A percentile compares a stretch with the other conserved stretches of the same genome.
Conservation (phyloP, 2,113 vertebrate genomes). For the Trochalopteron elliotii region DNA sequence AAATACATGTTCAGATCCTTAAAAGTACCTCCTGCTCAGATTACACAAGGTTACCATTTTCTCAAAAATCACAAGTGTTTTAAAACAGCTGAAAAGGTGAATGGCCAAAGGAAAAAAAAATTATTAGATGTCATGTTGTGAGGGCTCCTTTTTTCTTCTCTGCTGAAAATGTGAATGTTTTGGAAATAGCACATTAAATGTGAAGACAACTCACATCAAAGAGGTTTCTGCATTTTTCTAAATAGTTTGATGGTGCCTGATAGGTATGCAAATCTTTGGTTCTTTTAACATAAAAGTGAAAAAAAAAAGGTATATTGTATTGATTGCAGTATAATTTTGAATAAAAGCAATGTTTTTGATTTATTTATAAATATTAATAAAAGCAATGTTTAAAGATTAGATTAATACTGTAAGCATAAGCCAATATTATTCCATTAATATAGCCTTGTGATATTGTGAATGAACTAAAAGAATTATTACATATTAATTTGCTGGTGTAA, state of each 20-base stretch:
- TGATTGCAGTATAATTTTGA: not conserved
- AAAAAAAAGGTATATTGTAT: not conserved
- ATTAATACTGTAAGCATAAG: not conserved
- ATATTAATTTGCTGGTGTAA: not conserved
- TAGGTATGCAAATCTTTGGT: not conserved
- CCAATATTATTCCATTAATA: not conserved
- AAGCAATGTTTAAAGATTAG: not conserved
- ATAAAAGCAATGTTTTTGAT: not conserved
- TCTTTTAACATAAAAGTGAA: not conserved
- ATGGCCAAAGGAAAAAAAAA: not conserved
- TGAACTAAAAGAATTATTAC: not conserved
- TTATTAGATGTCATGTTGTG: not conserved
- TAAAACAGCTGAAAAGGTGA: not conserved
- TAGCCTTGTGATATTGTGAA: not conserved
- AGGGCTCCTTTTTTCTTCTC: not conserved
- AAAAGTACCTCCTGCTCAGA: not conserved
- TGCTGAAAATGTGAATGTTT: not conserved
- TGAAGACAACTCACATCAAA: not conserved
- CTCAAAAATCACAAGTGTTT: conserved; percentile 10
- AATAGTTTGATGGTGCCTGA: not conserved
- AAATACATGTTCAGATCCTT: conserved; percentile 3
- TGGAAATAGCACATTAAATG: not conserved
- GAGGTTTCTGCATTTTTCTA: not conserved
- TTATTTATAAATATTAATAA: too few species aligned
- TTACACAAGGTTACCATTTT: conserved; percentile 43